phyloP scores from a whole-genome alignment of 1,140 invertebrate genomes.

The Sitodiplosis mosellana region DNA sequence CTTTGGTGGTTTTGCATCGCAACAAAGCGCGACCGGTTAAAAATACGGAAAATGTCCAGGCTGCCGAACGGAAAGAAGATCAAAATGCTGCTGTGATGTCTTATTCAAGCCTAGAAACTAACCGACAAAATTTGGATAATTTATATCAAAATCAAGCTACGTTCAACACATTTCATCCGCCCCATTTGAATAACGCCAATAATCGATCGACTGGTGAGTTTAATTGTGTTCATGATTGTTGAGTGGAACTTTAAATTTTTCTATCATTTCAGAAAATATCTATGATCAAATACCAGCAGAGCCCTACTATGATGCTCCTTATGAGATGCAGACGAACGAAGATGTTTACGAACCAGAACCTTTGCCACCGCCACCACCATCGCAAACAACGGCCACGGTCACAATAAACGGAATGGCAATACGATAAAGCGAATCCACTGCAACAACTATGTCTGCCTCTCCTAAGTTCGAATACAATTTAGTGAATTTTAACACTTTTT shows the following conservation, averaged over 20 bases:
- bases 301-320: constrained; percentile 30
- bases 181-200: constrained; percentile 2
- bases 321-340: constrained; percentile 39
- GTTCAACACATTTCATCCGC: constrained; percentile 23
- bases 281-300: constrained; percentile 25
- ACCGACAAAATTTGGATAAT: constrained; percentile 14
- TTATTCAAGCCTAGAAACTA: constrained; percentile 39
- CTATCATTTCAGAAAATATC: constrained; percentile 16
- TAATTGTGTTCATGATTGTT: background rate
- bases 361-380: constrained; percentile 11
- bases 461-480: too few relatives aligned
- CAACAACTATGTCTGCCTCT: too few relatives aligned
- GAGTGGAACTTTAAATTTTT: background rate
- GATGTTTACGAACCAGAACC: constrained; percentile 53
- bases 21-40: constrained; percentile 68
- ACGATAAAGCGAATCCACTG: constrained; percentile 28
- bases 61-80: constrained; percentile 64
- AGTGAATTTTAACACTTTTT: too few relatives aligned
- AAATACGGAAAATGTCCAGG: constrained; percentile 72
- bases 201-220: constrained; percentile 8
- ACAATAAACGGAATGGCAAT: constrained; percentile 56
- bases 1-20: constrained; percentile 43
- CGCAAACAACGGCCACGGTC: constrained; percentile 32
- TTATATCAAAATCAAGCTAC: constrained; percentile 13
- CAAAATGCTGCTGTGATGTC: constrained; percentile 71